phyloP scores from a whole-genome alignment of 2,113 vertebrate genomes.

The Lepisosteus osseus region DNA sequence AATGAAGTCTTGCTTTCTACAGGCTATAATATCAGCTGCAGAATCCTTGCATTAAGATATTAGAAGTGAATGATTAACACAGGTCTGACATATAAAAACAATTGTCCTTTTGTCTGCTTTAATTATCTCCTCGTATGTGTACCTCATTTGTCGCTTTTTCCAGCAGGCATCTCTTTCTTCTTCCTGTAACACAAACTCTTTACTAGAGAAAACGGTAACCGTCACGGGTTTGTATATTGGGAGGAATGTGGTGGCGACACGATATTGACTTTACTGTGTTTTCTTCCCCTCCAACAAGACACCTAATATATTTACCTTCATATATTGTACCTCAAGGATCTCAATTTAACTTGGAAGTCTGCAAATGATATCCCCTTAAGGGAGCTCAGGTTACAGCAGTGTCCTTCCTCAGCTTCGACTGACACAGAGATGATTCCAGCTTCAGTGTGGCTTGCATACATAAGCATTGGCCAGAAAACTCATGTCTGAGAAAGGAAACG shows the following conservation, averaged over 20 bases:
- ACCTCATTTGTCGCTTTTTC: too few species aligned
- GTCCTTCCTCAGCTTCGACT: slow-evolving; percentile 1
- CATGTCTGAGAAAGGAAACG: too few species aligned
- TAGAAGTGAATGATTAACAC: too few species aligned
- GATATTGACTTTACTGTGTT: slow-evolving; percentile 5
- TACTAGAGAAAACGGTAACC: neutral
- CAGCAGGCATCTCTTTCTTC: neutral
- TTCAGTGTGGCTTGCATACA: too few species aligned
- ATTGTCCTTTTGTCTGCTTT: too few species aligned
- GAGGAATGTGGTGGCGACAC: neutral
- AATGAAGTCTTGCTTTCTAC: too few species aligned
- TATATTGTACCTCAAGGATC: neutral
- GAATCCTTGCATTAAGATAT: too few species aligned
- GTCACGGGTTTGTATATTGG: neutral
- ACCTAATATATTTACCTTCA: slow-evolving; percentile 13
- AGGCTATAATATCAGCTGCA: too few species aligned
- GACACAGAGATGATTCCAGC: neutral
- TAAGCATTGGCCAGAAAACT: too few species aligned
- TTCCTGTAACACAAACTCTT: neutral
- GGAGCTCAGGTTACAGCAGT: neutral
- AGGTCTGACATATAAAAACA: too few species aligned
- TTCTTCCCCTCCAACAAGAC: neutral
- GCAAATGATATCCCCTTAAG: slow-evolving; percentile 4
- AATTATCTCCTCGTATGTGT: too few species aligned
- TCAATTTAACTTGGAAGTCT: slow-evolving; percentile 11